Evolutionary conservation across 2,888 invertebrate genomes (phyloP).

Genomic region (Drosophila anceps): DNA sequence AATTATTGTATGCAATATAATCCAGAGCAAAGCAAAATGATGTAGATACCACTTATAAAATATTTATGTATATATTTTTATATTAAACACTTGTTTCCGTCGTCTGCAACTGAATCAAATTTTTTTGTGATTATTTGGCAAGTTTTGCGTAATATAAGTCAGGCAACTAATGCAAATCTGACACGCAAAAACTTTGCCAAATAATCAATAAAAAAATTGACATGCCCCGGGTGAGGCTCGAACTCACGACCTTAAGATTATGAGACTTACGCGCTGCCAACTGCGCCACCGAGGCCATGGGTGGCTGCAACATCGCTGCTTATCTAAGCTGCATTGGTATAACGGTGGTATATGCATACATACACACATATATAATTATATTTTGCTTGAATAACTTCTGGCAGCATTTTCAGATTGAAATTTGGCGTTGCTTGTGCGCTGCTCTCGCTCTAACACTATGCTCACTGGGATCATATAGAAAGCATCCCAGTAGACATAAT

Average conservation of each 20-base stretch:
- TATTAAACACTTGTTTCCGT: no score
- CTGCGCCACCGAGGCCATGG: conserved; percentile 85
- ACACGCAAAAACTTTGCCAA: no score
- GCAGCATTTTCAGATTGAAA: neutral
- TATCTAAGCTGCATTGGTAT: neutral
- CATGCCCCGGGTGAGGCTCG: conserved; percentile 75
- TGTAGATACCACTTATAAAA: no score
- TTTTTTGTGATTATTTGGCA: no score
- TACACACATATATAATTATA: neutral
- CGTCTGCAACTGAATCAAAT: no score
- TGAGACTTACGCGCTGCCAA: conserved; percentile 86
- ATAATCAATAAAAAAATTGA: conserved; percentile 39
- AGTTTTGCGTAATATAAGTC: no score
- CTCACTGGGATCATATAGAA: neutral
- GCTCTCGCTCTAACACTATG: accelerated
- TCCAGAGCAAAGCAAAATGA: no score
- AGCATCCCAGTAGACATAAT: neutral
- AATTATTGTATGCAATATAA: no score
- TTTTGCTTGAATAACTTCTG: neutral
- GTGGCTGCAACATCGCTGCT: neutral
- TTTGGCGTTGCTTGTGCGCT: neutral
- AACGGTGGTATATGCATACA: neutral
- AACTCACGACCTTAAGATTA: conserved; percentile 85
- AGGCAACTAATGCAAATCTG: no score
- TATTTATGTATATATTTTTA: no score